Base-by-base conservation (phyloP, 2,113 vertebrate genomes). In the Mustela nigripes region DNA sequence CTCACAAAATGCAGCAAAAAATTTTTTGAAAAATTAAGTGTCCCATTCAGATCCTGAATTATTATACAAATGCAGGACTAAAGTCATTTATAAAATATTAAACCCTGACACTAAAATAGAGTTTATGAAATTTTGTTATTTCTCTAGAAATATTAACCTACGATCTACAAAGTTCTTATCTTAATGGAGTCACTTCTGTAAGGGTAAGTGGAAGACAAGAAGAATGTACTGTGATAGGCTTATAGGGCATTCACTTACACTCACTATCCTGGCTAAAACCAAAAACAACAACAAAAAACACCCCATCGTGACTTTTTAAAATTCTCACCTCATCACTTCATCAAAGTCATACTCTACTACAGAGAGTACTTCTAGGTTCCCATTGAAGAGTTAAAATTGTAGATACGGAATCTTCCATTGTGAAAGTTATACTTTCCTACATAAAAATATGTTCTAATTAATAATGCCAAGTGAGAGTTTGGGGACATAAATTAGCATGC, bases 51-150 rank as follows among this genome's bases (percentile, higher is more conserved):
- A 83, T 50, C 21, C 4, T 87, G 19, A 71, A 26, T 65, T 31
- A 67, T 65, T 91, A 48, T 65, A 56, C 8, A 94, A 96, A 82
- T 65, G 8, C 11, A 85, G 15, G 1, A 60, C 36, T 81, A 31
- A 97, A 88, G 31, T 69, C n/a, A 95, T 45, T 80, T 89, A 50
- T 80, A 88, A 93, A 83, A 62, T 4, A 62, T 63, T 90, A 81
- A 94, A 69, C 28, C 12, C 31, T 74, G 21, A 22, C 74, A 90
- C 1, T 74, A 79, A 93, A 76, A 90, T 53, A 48, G 14, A 71
- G 33, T 42, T n/a, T 85, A 93, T 53, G 11, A 74, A 90, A 90
- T 81, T 84, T 56, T 93, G 11, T 50, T 79, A 42, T 86, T 95
- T 83, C 50, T 84, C 67, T 65, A 62, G 26, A 78, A 84, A 89